phyloP scores from a whole-genome alignment of 2,888 invertebrate species.

The Uloborus plumipes region DNA sequence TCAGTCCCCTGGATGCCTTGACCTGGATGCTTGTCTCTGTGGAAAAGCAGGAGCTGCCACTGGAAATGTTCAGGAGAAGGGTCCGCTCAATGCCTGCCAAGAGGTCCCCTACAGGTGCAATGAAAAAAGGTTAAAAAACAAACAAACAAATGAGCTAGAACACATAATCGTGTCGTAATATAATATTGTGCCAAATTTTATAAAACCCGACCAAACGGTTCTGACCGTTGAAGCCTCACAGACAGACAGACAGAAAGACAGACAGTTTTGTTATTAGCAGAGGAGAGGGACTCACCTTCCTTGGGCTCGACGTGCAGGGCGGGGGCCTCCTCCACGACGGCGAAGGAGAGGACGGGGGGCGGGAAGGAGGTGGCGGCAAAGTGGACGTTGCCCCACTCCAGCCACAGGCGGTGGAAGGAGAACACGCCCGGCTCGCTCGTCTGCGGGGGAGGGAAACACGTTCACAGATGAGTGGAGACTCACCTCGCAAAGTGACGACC shows the following conservation, averaged over 20 bases:
- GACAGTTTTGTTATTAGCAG: no score
- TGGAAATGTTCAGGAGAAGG: constrained; percentile 81
- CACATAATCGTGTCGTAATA: no score
- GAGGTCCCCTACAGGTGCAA: constrained; percentile 75
- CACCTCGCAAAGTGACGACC: no score
- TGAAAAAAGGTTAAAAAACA: no score
- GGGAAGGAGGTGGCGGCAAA: constrained; percentile 47
- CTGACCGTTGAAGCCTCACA: no score
- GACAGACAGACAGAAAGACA: no score
- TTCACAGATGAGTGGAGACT: no score
- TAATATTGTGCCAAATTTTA: no score
- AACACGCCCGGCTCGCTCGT: constrained; percentile 47
- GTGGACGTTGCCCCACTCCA: constrained; percentile 64
- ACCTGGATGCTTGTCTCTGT: constrained; percentile 78
- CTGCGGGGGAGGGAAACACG: no score
- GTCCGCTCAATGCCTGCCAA: constrained; percentile 86
- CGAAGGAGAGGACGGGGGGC: constrained; percentile 54
- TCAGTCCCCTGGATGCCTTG: constrained; percentile 79
- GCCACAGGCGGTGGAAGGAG: constrained; percentile 56
- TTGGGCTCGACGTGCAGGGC: constrained; percentile 31
- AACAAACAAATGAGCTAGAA: no score
- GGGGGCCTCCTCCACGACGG: constrained; percentile 51
- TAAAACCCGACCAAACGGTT: no score
- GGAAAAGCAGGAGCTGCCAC: constrained; percentile 83
- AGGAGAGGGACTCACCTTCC: constrained; percentile 10